Base-by-base conservation (phyloP, 2,113 vertebrate species). In the Serilophus lunatus region DNA sequence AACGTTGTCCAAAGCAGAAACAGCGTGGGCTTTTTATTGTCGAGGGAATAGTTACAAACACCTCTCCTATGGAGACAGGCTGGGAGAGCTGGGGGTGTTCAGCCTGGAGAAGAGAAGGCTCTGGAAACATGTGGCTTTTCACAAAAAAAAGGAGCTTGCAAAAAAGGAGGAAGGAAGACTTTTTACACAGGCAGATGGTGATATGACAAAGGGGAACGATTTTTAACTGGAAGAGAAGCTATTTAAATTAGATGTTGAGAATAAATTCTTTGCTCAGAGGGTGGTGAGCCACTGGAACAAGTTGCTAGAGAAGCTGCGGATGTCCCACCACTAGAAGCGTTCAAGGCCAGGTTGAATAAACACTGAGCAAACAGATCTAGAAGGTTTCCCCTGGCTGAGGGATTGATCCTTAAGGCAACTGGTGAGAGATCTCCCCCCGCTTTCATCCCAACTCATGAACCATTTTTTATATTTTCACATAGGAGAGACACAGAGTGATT, bases 141-240 rank as follows among this genome's bases (percentile, higher is more conserved):
- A 60, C 6, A 31, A 6, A 22, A 47, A 40, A 40, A 65, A 7
- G 7, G 24, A 11, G n/a, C n/a, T 82, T 40, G 13, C 6, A 47
- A 40, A 15, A 15, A 22, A 22, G 47, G 24, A 68, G 23, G 12
- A 8, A 57, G 56, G 38, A 23, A 66, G 25, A 2, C 2, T 33
- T 44, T 50, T 36, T 24, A 6, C 8, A 9, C 0, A 6, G 44
- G 54, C 20, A 40, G 11, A 5, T 47, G 45, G 12, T 16, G 24
- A 40, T 0, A 45, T 53, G 29, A 75, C 28, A n/a, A 29, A 38
- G 6, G 7, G 16, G 13, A 38, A 47, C 0, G 1, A 8, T 53
- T 68, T 82, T 45, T 53, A 75, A 15, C 10, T 26, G 33, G 35
- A 49, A 49, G 33, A 49, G 65, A 35, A 35, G 16, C 8, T 25